Conservation (phyloP, 2,797 vertebrate species). For the Acanthurus lineatus region DNA sequence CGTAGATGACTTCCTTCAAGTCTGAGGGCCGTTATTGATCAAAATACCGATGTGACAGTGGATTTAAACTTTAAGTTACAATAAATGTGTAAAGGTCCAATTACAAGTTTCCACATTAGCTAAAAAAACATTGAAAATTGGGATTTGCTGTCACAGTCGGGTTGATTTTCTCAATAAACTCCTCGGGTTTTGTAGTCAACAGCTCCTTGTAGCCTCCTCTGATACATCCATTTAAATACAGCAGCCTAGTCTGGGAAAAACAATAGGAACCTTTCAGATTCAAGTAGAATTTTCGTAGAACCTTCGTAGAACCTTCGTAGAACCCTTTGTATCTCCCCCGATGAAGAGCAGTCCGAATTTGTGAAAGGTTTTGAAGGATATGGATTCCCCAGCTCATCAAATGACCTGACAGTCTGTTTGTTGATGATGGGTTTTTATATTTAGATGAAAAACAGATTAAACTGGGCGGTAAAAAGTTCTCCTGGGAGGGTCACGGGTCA, state of each 20-base stretch:
- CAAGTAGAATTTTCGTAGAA: neutral
- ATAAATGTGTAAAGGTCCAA: neutral
- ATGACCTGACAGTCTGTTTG: conserved; percentile 24
- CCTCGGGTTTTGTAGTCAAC: neutral
- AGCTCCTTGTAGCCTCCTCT: neutral
- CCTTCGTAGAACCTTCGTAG: conserved; percentile 1
- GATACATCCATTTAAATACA: neutral
- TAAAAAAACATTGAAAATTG: neutral
- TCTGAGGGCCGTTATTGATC: neutral
- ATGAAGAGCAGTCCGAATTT: conserved; percentile 25
- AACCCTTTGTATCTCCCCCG: conserved; percentile 22
- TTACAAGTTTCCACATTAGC: neutral
- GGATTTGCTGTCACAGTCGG: neutral
- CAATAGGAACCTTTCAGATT: neutral
- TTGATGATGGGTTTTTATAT: conserved; percentile 38
- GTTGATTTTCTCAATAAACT: conserved; percentile 11
- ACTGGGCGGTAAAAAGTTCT: conserved; percentile 18
- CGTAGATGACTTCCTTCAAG: conserved; percentile 26
- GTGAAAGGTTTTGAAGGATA: conserved; percentile 9
- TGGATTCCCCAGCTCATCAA: conserved; percentile 27
- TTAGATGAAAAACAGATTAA: conserved; percentile 29
- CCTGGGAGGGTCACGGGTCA: neutral
- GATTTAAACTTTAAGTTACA: neutral
- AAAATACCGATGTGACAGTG: conserved; percentile 5
- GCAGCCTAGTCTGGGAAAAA: neutral